Percentiles rank a stretch among this genome's conserved stretches.
Conservation (phyloP, 2,888 invertebrate species). For the Drosophila mimetica region DNA sequence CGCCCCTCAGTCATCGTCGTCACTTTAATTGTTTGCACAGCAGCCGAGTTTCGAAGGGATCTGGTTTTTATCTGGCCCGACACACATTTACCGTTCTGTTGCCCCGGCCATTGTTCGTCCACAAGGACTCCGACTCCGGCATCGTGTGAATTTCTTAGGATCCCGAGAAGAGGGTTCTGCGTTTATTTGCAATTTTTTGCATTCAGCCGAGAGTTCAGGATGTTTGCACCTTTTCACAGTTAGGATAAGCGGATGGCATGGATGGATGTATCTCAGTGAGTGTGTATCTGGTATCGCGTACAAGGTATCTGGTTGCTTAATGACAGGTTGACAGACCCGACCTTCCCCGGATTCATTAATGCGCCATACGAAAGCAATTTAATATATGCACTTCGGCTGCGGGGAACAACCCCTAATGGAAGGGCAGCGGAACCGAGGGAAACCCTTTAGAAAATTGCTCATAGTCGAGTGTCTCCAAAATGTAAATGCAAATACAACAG, state of each 20-base stretch:
- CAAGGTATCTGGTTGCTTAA: slow-evolving; percentile 54
- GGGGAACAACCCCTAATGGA: slow-evolving; percentile 68
- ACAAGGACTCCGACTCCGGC: slow-evolving; percentile 44
- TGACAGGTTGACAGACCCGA: slow-evolving; percentile 64
- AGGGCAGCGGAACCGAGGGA: slow-evolving; percentile 15
- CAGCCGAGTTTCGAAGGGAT: slow-evolving; percentile 49
- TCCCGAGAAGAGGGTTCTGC: slow-evolving; percentile 4
- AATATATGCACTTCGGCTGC: slow-evolving; percentile 59
- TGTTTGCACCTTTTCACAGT: slow-evolving; percentile 75
- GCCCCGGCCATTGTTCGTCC: slow-evolving; percentile 46
- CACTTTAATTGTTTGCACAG: slow-evolving; percentile 74
- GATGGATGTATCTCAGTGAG: slow-evolving; percentile 13
- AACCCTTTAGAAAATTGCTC: slow-evolving; percentile 54
- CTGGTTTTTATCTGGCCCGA: slow-evolving; percentile 44
- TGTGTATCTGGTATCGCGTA: slow-evolving; percentile 29
- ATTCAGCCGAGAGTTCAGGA: slow-evolving; percentile 61
- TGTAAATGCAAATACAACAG: slow-evolving; percentile 53
- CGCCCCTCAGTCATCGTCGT: slow-evolving; percentile 19
- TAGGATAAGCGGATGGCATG: slow-evolving; percentile 12
- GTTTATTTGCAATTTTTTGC: slow-evolving; percentile 53
- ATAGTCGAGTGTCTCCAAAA: slow-evolving; percentile 36
- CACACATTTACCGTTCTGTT: slow-evolving; percentile 43
- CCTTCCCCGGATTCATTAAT: slow-evolving; percentile 60
- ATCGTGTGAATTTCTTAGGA: slow-evolving; percentile 55
- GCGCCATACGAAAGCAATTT: slow-evolving; percentile 75